Percentiles rank a stretch among this genome's conserved stretches.
Evolutionary conservation across 2,113 vertebrate genomes (phyloP).

Genomic region (Morone saxatilis): DNA sequence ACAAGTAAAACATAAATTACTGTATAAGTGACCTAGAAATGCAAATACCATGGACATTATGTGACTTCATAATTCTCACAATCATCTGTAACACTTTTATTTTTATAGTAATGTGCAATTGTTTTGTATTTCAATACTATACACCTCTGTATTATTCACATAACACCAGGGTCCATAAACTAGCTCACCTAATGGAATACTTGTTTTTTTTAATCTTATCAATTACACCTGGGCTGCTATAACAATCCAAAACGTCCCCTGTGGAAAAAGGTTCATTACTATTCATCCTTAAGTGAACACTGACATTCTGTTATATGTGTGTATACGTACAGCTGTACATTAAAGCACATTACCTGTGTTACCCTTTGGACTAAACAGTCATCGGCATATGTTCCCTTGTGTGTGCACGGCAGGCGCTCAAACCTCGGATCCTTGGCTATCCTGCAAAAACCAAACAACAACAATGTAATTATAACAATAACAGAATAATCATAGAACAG

Average conservation of each 20-base stretch:
- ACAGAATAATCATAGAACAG: background rate
- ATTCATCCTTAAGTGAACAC: background rate
- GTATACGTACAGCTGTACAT: fast-evolving
- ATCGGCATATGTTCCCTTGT: conserved; percentile 97
- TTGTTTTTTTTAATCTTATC: background rate
- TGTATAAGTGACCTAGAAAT: background rate
- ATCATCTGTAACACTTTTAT: background rate
- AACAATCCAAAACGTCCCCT: background rate
- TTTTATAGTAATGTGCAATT: background rate
- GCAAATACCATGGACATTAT: background rate
- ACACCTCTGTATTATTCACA: background rate
- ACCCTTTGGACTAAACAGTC: conserved; percentile 98
- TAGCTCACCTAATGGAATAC: background rate
- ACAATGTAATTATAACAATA: background rate
- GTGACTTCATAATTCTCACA: no score
- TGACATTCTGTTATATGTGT: background rate
- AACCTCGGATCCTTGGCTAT: conserved; percentile 97
- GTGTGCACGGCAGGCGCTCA: conserved; percentile 94
- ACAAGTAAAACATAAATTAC: background rate
- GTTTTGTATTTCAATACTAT: no score
- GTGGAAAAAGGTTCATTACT: background rate
- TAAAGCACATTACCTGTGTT: conserved; percentile 89
- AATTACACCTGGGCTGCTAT: background rate
- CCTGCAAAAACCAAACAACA: conserved; percentile 76
- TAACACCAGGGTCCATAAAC: background rate